Conservation (phyloP, 2,888 invertebrate species). For the Drosophila putrida region DNA sequence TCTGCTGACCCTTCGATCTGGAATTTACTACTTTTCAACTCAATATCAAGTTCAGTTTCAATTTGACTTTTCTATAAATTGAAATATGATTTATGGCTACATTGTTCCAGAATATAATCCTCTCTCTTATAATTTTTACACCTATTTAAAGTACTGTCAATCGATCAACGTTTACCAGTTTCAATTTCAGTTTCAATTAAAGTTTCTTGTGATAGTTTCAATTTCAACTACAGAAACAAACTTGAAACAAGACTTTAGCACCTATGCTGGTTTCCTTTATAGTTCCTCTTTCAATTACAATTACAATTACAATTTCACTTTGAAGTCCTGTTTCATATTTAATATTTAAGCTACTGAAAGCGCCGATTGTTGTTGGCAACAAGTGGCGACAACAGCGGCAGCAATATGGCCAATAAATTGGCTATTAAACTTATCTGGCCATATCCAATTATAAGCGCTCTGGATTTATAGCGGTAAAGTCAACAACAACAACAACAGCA, state of each 20-base stretch:
- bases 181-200: too few relatives aligned
- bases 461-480: slow-evolving; percentile 50
- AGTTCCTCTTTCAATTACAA: too few relatives aligned
- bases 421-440: slow-evolving; percentile 55
- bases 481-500: slow-evolving; percentile 12
- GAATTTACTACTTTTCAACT: neutral
- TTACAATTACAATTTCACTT: neutral
- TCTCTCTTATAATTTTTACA: too few relatives aligned
- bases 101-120: too few relatives aligned
- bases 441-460: slow-evolving; percentile 57
- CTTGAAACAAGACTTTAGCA: neutral
- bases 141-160: too few relatives aligned
- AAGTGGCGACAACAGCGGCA: slow-evolving; percentile 26
- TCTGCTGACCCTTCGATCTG: too few relatives aligned
- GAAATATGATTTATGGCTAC: too few relatives aligned
- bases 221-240: neutral
- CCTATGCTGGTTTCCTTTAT: too few relatives aligned
- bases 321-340: neutral
- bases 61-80: too few relatives aligned
- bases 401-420: slow-evolving; percentile 47
- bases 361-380: slow-evolving; percentile 27
- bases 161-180: too few relatives aligned
- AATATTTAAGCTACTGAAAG: slow-evolving; percentile 4
- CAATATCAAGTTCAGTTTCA: too few relatives aligned
- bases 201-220: neutral